Evolutionary conservation across 2,888 invertebrate species (phyloP).

Genomic region (Hyposoter dolosus): DNA sequence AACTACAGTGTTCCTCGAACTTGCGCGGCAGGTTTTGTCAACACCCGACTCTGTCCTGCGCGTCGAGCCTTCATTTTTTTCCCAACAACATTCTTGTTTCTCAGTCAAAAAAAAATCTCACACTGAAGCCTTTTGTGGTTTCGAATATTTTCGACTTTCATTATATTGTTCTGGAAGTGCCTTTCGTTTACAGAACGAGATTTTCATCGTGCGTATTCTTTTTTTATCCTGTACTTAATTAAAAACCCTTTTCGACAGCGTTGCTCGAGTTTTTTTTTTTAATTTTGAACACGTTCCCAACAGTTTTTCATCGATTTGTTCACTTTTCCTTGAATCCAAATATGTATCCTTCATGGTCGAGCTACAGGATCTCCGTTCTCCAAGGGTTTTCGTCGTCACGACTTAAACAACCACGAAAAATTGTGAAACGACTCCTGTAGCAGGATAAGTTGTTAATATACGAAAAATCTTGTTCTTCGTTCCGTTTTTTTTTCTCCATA

Average conservation of each 20-base stretch:
- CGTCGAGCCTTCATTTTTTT: conserved; percentile 26
- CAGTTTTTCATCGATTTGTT: no score
- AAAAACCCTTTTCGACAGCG: neutral
- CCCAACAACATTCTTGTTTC: neutral
- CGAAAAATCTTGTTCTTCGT: neutral
- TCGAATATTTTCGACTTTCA: neutral
- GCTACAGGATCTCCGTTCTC: no score
- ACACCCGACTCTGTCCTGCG: conserved; percentile 23
- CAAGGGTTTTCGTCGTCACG: neutral
- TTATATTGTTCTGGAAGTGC: neutral
- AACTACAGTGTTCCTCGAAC: conserved; percentile 20
- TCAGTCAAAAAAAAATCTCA: neutral
- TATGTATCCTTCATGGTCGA: no score
- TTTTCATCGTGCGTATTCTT: no score
- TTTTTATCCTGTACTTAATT: no score
- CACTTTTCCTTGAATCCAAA: no score
- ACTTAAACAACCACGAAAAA: neutral
- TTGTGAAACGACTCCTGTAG: neutral
- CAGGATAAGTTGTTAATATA: conserved; percentile 24
- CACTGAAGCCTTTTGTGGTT: neutral
- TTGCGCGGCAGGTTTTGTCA: conserved; percentile 39
- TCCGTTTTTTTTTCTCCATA: no score
- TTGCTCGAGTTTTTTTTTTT: no score
- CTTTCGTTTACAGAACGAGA: neutral
- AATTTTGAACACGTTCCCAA: no score